Conservation (phyloP, 2,888 invertebrate genomes). For the Agrilus mali region DNA sequence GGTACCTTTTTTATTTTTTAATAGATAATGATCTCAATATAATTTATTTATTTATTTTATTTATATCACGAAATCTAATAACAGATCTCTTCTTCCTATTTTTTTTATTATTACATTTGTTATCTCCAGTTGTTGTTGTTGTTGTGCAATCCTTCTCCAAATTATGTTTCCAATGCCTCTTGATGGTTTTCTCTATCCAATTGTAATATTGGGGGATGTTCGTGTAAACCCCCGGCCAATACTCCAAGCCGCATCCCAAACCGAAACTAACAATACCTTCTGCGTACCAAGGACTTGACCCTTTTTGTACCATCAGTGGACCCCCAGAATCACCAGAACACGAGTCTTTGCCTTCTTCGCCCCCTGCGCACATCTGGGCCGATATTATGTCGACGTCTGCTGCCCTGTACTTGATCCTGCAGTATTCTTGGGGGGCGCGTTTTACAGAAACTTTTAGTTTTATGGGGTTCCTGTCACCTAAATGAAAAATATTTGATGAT, state of each 20-base stretch:
- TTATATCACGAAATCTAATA: background rate
- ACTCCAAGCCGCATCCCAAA: conserved; percentile 50
- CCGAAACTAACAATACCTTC: conserved; percentile 61
- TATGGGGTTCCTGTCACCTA: conserved; percentile 27
- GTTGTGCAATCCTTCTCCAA: conserved; percentile 7
- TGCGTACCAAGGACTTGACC: conserved; percentile 37
- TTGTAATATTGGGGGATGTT: conserved; percentile 43
- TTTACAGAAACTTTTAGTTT: conserved; percentile 53
- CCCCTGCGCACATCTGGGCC: conserved; percentile 63
- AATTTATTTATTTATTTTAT: too few relatives aligned
- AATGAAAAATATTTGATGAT: conserved; percentile 6
- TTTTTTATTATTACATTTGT: background rate
- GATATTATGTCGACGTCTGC: conserved; percentile 39
- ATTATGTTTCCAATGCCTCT: conserved; percentile 6
- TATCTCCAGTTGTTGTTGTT: too few relatives aligned
- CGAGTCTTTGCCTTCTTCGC: conserved; percentile 52
- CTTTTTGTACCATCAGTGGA: conserved; percentile 50
- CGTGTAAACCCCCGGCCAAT: conserved; percentile 60
- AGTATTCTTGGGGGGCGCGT: conserved; percentile 40
- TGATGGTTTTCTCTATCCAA: conserved; percentile 42
- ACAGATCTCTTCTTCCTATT: background rate
- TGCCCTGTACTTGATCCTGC: conserved; percentile 37
- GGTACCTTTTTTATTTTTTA: too few relatives aligned
- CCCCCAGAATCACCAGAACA: conserved; percentile 75
- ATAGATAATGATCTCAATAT: too few relatives aligned